Evolutionary conservation across 2,888 invertebrate species (phyloP), one percentile per base, ranked within the genome.

Genomic region (Acronicta aceris): DNA sequence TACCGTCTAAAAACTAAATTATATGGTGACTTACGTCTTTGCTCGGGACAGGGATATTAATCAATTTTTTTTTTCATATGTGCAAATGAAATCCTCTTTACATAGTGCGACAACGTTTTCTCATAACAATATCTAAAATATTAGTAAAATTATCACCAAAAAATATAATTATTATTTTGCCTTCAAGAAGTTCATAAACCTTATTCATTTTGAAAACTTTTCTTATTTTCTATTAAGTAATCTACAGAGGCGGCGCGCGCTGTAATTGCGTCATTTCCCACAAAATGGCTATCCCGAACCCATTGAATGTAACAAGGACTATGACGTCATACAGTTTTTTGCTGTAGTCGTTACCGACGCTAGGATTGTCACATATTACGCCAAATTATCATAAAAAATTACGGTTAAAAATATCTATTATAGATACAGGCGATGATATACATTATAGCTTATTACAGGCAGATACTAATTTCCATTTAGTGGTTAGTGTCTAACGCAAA

Each of bases 161-260:
- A n/a, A n/a, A 56, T 68, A 36, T 12, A 57, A 53, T 49, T 40
- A 43, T 9, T 55, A 15, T 40, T 45, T 10, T 25, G 58, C 67
- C 52, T 58, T 62, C 42, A 47, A 57, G 36, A 63, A 67, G 17
- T 61, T 60, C 48, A 54, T 59, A 36, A 63, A 54, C n/a, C 15
- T 59, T 66, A 76, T 71, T 74, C 62, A 66, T 65, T 71, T 68
- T 15, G 51, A 74, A 56, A 71, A 64, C 68, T 78, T 71, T 76
- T 68, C 53, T 65, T 68, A 78, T 78, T 71, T 78, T 71, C 68
- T 72, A 76, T 69, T 72, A 76, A 65, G 76, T 61, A 65, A 65
- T 67, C 65, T 72, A 57, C 57, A 43, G 45, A 53, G 43, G 36
- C 48, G 51, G 59, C 56, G 52, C 52, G 57, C 48, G 59, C 52